phyloP scores from a whole-genome alignment of 2,113 vertebrate genomes.

The Anas platyrhynchos region DNA sequence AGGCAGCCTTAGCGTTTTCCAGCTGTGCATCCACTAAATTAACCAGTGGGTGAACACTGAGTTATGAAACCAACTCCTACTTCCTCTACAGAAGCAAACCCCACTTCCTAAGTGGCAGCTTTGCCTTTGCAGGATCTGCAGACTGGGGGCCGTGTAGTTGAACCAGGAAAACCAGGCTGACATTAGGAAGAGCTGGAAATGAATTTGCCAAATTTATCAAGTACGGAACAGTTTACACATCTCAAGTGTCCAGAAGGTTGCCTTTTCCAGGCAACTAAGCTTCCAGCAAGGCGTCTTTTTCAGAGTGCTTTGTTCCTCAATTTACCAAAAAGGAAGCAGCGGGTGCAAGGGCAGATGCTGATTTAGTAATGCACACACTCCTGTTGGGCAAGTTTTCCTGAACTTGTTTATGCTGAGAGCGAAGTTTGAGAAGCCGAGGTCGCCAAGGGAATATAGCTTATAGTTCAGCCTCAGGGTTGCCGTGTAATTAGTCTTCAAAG shows the following conservation, averaged over 20 bases:
- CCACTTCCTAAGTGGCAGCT: neutral
- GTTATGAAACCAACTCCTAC: neutral
- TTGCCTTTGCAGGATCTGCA: neutral
- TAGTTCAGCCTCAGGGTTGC: neutral
- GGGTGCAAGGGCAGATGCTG: constrained; percentile 39
- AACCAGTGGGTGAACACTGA: neutral
- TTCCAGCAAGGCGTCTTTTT: neutral
- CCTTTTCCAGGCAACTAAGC: neutral
- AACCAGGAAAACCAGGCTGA: neutral
- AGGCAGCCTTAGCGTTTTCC: neutral
- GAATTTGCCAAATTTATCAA: neutral
- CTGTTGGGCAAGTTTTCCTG: constrained; percentile 48
- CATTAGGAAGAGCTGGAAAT: neutral
- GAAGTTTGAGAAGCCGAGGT: constrained; percentile 41
- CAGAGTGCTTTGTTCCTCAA: constrained; percentile 14
- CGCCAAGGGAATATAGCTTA: constrained; percentile 26
- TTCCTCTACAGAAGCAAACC: neutral
- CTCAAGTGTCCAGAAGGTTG: neutral
- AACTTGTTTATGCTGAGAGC: constrained; percentile 44
- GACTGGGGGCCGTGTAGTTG: neutral
- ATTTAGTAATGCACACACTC: neutral
- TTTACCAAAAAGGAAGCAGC: constrained; percentile 40
- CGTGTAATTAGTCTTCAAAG: constrained; percentile 17
- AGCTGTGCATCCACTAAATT: neutral
- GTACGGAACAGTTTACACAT: neutral